Evolutionary conservation across 1,140 invertebrate species (phyloP), one percentile per base, ranked within the genome.

Genomic region (Spodoptera litura): DNA sequence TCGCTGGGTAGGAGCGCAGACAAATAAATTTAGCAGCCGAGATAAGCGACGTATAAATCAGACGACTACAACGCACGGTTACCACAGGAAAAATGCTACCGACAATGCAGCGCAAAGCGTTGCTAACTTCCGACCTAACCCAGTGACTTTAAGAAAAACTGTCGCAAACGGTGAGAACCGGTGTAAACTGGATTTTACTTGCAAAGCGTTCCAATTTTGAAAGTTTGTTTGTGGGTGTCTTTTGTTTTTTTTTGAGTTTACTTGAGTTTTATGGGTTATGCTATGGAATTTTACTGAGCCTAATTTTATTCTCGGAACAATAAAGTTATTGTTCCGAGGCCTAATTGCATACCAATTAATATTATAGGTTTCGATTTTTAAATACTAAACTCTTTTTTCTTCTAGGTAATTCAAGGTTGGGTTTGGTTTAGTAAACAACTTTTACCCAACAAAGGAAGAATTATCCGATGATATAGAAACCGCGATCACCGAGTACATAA

Each of bases 31-130:
- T 84, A 85, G 89, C 81, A 78, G 83, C 83, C 83, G 85, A 89
- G 91, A 92, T 93, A 92, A 92, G 89, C 92, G 88, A 77, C 62
- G 83, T 83, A 92, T 93, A 93, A 93, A 92, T 93, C 92, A 91
- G 87, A n/a, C 71, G 56, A 55, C 59, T 61, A 55, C 68, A 64
- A 71, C 64, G 75, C 78, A 77, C 76, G 55, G 51, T 77, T 49
- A 66, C 74, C 62, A 61, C 61, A 62, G 72, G 72, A 81, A 81
- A 81, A 79, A 81, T 64, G 53, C 64, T 44, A 35, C 4, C 38
- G 38, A 44, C 62, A 61, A 59, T 61, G 35, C 61, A 51, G 25
- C 44, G 58, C 73, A 35, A n/a, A 12, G 51, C 58, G 20, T 35
- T 6, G 9, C 52, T 56, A 72, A 55, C 70, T 56, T 56, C 70